Conservation (phyloP, 2,113 vertebrate species). For the Eulemur rufifrons region DNA sequence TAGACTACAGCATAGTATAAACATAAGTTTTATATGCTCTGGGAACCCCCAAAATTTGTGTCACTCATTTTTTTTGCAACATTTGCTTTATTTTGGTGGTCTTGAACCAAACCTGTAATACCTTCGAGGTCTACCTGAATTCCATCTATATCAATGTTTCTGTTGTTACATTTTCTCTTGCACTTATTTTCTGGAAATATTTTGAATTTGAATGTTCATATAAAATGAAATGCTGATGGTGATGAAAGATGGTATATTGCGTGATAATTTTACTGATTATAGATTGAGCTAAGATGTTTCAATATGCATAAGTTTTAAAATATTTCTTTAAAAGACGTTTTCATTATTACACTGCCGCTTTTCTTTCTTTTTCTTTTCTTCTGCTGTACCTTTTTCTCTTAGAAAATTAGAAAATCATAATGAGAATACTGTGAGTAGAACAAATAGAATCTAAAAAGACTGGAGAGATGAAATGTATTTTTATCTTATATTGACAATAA, state of each 20-base stretch:
- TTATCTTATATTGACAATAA: conserved; percentile 14
- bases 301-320: conserved; percentile 78
- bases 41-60: neutral
- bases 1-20: neutral
- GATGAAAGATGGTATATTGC: conserved; percentile 77
- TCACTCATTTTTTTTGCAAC: neutral
- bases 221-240: conserved; percentile 77
- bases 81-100: neutral
- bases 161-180: conserved; percentile 80
- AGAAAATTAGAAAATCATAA: neutral
- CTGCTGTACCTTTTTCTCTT: neutral
- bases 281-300: conserved; percentile 69
- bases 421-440: neutral
- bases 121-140: neutral
- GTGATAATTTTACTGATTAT: conserved; percentile 81
- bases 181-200: conserved; percentile 77
- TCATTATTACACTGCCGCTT: conserved; percentile 14
- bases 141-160: conserved; percentile 75
- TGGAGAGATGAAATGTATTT: neutral
- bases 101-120: neutral
- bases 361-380: neutral
- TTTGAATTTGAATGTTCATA: conserved; percentile 81
- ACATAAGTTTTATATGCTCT: neutral
- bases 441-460: neutral
- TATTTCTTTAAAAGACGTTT: conserved; percentile 74